phyloP scores from a whole-genome alignment of 2,113 vertebrate species.

The Erinaceus europaeus region DNA sequence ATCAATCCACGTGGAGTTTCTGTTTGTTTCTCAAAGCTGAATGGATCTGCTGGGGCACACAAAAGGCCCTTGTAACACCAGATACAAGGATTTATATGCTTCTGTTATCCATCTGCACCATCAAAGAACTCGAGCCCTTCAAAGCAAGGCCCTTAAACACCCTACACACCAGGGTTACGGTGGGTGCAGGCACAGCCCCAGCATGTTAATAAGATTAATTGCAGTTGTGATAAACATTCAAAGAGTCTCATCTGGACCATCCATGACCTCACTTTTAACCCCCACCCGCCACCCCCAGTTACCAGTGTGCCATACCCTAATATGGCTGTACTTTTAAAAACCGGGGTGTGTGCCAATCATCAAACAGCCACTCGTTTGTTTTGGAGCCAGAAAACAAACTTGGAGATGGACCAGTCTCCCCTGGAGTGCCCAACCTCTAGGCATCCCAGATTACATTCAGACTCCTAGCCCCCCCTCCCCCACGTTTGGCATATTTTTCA shows the following conservation, averaged over 20 bases:
- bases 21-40: conserved; percentile 19
- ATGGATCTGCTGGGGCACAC: conserved; percentile 1
- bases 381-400: conserved; percentile 78
- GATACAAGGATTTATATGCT: neutral
- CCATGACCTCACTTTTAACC: conserved; percentile 79
- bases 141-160: conserved; percentile 35
- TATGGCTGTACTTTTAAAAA: conserved; percentile 80
- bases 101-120: conserved; percentile 47
- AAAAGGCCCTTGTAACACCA: conserved; percentile 21
- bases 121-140: conserved; percentile 46
- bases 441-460: neutral
- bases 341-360: conserved; percentile 73
- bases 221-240: conserved; percentile 61
- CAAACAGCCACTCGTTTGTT: conserved; percentile 78
- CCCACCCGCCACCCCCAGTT: conserved; percentile 69
- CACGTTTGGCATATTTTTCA: conserved; percentile 24
- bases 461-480: neutral
- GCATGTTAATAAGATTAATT: conserved; percentile 62
- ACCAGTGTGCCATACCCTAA: conserved; percentile 79
- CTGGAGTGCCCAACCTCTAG: conserved; percentile 24
- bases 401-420: conserved; percentile 64
- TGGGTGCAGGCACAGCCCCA: neutral
- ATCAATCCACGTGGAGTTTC: neutral
- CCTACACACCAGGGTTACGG: neutral
- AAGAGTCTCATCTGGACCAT: conserved; percentile 66